phyloP scores from a whole-genome alignment of 1,140 invertebrate species.

The Calosoma granatense region DNA sequence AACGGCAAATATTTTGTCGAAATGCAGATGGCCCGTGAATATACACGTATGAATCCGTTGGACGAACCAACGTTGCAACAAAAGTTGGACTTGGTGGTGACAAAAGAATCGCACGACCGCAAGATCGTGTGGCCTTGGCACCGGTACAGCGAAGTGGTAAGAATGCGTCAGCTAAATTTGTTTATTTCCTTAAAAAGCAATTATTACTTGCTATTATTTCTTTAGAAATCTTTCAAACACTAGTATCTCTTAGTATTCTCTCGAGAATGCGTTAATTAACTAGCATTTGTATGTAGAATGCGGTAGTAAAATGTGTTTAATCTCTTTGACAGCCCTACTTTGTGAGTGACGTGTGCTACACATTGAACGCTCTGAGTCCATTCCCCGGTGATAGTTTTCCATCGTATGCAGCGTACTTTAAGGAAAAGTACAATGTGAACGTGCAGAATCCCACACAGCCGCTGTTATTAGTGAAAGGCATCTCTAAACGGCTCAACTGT shows the following conservation, averaged over 20 bases:
- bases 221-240: too few relatives aligned
- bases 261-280: too few relatives aligned
- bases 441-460: conserved; percentile 67
- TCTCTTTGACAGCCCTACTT: conserved; percentile 55
- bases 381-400: conserved; percentile 71
- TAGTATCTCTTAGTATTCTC: too few relatives aligned
- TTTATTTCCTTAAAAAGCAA: neutral
- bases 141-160: conserved; percentile 45
- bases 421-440: conserved; percentile 60
- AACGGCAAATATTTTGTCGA: conserved; percentile 53
- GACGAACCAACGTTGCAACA: conserved; percentile 37
- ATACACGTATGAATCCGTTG: conserved; percentile 25
- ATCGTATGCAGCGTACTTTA: conserved; percentile 75
- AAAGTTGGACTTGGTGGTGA: conserved; percentile 49
- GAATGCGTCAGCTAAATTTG: conserved; percentile 13
- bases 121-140: conserved; percentile 83
- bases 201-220: too few relatives aligned
- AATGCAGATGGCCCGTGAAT: conserved; percentile 30
- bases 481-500: conserved; percentile 65
- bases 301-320: too few relatives aligned
- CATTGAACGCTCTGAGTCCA: conserved; percentile 62
- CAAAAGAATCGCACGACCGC: conserved; percentile 49
- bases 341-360: conserved; percentile 70
- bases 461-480: conserved; percentile 80
- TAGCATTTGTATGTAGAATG: too few relatives aligned